Conservation (phyloP, 92 coral and sea anemone species). For the Zoanthus gigantus region DNA sequence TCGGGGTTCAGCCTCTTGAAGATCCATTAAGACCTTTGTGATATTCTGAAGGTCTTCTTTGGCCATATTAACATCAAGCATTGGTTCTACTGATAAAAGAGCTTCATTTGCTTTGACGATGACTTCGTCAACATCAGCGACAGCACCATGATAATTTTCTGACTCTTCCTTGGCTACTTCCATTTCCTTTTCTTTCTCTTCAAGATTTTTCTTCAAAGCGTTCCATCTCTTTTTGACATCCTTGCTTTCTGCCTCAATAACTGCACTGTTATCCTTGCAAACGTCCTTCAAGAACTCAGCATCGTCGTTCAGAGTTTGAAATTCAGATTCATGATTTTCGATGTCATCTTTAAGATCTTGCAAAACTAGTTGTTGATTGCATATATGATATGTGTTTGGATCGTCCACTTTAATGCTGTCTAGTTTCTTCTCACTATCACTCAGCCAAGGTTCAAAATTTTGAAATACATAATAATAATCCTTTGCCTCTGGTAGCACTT, state of each 20-base stretch:
- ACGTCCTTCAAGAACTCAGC: slow-evolving; percentile 86
- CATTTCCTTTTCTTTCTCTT: slow-evolving; percentile 73
- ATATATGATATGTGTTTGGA: slow-evolving; percentile 70
- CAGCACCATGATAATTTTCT: slow-evolving; percentile 66
- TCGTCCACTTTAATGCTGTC: slow-evolving; percentile 69
- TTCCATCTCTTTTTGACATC: slow-evolving; percentile 84
- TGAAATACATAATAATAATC: slow-evolving; percentile 67
- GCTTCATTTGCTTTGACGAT: slow-evolving; percentile 74
- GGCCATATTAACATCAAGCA: slow-evolving; percentile 66
- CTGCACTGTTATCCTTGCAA: slow-evolving; percentile 83
- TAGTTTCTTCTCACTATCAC: slow-evolving; percentile 76
- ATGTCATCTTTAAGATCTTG: slow-evolving; percentile 84
- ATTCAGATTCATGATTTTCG: slow-evolving; percentile 82
- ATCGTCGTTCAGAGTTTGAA: slow-evolving; percentile 66
- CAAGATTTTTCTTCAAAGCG: slow-evolving; percentile 71
- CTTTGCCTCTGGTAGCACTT: slow-evolving; percentile 85
- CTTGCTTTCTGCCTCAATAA: slow-evolving; percentile 83
- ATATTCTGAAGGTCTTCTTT: slow-evolving; percentile 78
- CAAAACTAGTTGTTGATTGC: slow-evolving; percentile 73
- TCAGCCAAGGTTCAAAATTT: slow-evolving; percentile 83
- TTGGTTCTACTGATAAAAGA: slow-evolving; percentile 72
- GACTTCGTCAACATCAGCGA: slow-evolving; percentile 75
- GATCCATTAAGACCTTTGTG: slow-evolving; percentile 71
- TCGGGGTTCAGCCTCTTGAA: slow-evolving; percentile 85
- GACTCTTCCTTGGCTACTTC: slow-evolving; percentile 69